Evolutionary conservation across 2,888 invertebrate species (phyloP).

Genomic region (Litoditis marina): DNA sequence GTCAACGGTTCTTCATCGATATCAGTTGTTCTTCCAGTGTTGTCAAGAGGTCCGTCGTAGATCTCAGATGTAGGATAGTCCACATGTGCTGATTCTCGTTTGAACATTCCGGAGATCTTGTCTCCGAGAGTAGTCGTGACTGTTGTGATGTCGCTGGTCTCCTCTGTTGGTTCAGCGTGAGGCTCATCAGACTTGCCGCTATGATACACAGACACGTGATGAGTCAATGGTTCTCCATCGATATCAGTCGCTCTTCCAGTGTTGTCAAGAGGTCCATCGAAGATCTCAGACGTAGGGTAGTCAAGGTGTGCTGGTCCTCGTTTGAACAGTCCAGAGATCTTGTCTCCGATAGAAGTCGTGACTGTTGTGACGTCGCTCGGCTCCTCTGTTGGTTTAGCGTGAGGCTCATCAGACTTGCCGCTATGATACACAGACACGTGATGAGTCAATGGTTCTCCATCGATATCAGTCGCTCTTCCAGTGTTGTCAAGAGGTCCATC

Average conservation of each 20-base stretch:
- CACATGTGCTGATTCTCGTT: constrained; percentile 21
- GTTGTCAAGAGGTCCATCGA: constrained; percentile 16
- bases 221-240: no score
- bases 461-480: constrained; percentile 22
- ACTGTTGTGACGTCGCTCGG: no score
- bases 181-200: no score
- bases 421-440: constrained; percentile 29
- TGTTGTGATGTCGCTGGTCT: constrained; percentile 14
- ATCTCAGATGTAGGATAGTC: constrained; percentile 35
- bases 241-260: constrained; percentile 16
- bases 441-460: constrained; percentile 22
- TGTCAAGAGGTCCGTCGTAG: constrained; percentile 38
- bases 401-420: constrained; percentile 17
- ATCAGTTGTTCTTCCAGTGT: constrained; percentile 21
- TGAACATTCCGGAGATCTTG: constrained; percentile 23
- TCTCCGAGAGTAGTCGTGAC: no score
- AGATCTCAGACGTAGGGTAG: constrained; percentile 19
- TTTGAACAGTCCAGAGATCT: constrained; percentile 21
- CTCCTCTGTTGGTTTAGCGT: no score
- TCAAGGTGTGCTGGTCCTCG: constrained; percentile 14
- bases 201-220: no score
- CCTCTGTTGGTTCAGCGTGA: background rate
- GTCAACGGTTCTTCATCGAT: constrained; percentile 25
- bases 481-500: constrained; percentile 28
- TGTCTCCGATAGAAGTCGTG: no score